Evolutionary conservation across 2,797 vertebrate genomes (phyloP), one percentile per base, ranked within the genome.

Genomic region (Allobates femoralis): DNA sequence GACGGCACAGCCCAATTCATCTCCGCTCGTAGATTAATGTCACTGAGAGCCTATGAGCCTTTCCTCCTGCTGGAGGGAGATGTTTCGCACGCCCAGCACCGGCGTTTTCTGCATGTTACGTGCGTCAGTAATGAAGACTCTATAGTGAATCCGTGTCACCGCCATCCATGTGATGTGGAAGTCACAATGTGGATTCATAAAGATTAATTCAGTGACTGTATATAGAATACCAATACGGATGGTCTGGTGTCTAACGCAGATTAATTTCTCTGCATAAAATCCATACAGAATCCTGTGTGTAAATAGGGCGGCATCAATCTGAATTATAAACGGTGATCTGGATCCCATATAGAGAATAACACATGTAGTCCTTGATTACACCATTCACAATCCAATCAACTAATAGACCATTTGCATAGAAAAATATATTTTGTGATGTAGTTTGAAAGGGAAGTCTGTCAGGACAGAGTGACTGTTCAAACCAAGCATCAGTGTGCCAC

Each of bases 261-360:
- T 80, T 80, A 41, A 80, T 80, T 21, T 64, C n/a, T 18, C 58
- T 64, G 58, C 78, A 41, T 62, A 64, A 46, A 80, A 80, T 62
- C 26, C 32, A 62, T 79, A 62, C 34, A 41, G 16, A 64, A 56
- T 19, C 50, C 26, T 14, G 53, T 32, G 50, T 77, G 30, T 21
- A 77, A 77, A 55, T 14, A 50, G 71, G 23, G 71, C 12, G 5
- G 71, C 71, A 74, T 71, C 75, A 58, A 37, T 58, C 41, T 60
- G 34, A 5, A n/a, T 58, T 58, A 58, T 60, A 62, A 21, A 16
- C 6, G 5, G 32, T 26, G 32, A 8, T 46, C n/a, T 58, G 37
- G 5, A 21, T 75, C 14, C 28, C 12, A 55, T 80, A 0, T 11
- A 21, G 30, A 46, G 21, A 56, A 64, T 79, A 34, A 15, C 62